Base-by-base conservation (phyloP, 2,113 vertebrate species). In the Brachionichthys hirsutus region DNA sequence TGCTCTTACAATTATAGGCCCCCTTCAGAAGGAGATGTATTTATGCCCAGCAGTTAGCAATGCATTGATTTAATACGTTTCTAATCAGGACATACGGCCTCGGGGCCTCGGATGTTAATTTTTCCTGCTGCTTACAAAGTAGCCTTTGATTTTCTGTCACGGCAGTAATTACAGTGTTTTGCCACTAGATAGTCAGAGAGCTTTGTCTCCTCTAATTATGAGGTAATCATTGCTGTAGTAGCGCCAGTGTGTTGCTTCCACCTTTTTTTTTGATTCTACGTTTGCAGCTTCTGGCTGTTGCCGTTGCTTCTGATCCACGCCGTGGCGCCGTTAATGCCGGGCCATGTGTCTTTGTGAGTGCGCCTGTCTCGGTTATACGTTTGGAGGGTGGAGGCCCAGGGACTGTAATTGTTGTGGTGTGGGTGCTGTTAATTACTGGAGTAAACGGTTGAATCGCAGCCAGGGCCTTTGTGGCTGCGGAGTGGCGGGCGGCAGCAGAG, bases 161-260 rank as follows among this genome's bases (percentile, higher is more conserved):
- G 77, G 89, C 92, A 94, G 95, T 99, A 97, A 99, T 98, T 98
- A 97, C 95, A 94, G 94, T 89, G 85, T 95, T 98, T 95, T 93
- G 93, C 94, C 93, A 94, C 94, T 97, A 94, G 95, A 97, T 93
- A 94, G 94, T 91, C 68, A 62, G 81, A 84, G 94, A 94, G 94
- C 95, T 97, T 98, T 98, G 95, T 98, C 94, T 96, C 93, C 89
- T 94, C 96, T 97, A 98, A 98, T 98, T 99, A 97, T 93, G 91
- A 97, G 94, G 93, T 97, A 94, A 98, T 98, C 94, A 95, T 97
- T 92, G 93, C 82, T 92, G 92, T 92, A 93, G 91, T 85, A 93
- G 91, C 85, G 91, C 89, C 89, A 94, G 92, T 91, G 81, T 91
- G 92, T 92, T 92, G 92, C 91, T 94, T 92, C 92, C 94, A 93